Evolutionary conservation across 1,140 invertebrate species (phyloP), one percentile per base, ranked within the genome.

Genomic region (Tetramorium parvispinum): DNA sequence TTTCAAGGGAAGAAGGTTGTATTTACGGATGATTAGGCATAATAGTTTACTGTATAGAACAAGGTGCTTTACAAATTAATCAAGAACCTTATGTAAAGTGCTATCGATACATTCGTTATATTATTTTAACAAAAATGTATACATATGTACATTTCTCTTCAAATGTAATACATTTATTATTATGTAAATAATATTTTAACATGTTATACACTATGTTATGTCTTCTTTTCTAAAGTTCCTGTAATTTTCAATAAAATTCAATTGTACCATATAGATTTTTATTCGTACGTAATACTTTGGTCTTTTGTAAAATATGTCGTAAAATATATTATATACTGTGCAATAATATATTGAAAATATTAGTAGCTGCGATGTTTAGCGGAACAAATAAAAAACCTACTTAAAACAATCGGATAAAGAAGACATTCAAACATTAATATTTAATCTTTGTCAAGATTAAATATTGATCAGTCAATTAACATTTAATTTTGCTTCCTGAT

Each of bases 1-100:
- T 94, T 95, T 85, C 93, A 94, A 89, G 94, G 94, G 13, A 94
- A 94, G 63, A 95, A 94, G 73, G 94, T 93, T 57, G 89, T 93
- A 53, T 94, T 95, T 63, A 81, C 85, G 18, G 93, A 94, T 57
- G 82, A 91, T 66, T 89, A 40, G 43, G 6, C 43, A 0, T 59
- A 68, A 75, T 49, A 7, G 13, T 71, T 71, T 53, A 65, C 37
- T 21, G 18, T n/a, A 24, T n/a, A 21, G 6, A 66, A 49, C 10
- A 37, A 46, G 53, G 10, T 13, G 11, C 16, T 73, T 32, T 46
- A 57, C 10, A 70, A 70, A 70, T 57, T 55, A 57, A 83, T 57
- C 3, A 40, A 57, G n/a, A 18, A 83, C 8, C 21, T 70, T 57
- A 13, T 82, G 21, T 11, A 63, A 59, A n/a, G 7, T 68, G 7